Evolutionary conservation across 2,113 vertebrate genomes (phyloP).

Genomic region (Poecile atricapillus): DNA sequence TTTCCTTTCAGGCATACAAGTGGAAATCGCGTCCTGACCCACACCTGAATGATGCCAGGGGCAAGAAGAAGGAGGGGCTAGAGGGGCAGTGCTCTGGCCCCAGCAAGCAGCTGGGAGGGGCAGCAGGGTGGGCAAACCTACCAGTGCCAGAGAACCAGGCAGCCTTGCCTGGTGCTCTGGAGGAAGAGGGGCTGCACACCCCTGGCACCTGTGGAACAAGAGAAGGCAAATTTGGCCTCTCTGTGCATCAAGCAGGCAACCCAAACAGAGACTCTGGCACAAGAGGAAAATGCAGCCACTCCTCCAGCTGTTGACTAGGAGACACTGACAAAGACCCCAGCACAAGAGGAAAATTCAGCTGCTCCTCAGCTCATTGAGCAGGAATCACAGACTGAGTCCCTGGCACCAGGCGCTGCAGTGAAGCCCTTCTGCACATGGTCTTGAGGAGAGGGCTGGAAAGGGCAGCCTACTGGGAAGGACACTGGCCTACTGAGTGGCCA

Average conservation of each 20-base stretch:
- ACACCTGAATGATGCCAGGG: background rate
- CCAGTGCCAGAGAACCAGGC: background rate
- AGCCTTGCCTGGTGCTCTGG: background rate
- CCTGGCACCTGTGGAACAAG: rapidly evolving
- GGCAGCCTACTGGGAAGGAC: background rate
- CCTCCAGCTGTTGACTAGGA: background rate
- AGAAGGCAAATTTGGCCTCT: background rate
- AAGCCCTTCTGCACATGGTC: background rate
- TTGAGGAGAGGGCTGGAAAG: background rate
- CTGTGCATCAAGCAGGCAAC: background rate
- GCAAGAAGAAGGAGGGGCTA: background rate
- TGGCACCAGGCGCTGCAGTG: background rate
- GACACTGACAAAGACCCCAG: background rate
- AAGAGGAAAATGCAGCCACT: background rate
- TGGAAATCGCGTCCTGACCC: background rate
- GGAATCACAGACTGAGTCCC: background rate
- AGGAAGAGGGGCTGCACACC: background rate
- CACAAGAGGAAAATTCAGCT: background rate
- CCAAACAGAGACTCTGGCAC: background rate
- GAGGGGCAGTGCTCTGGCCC: background rate
- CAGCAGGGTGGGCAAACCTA: background rate
- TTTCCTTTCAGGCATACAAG: background rate
- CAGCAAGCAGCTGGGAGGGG: background rate
- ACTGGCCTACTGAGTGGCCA: background rate
- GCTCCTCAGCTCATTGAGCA: background rate